phyloP scores from a whole-genome alignment of 2,113 vertebrate species.

The Tonatia bakeri region DNA sequence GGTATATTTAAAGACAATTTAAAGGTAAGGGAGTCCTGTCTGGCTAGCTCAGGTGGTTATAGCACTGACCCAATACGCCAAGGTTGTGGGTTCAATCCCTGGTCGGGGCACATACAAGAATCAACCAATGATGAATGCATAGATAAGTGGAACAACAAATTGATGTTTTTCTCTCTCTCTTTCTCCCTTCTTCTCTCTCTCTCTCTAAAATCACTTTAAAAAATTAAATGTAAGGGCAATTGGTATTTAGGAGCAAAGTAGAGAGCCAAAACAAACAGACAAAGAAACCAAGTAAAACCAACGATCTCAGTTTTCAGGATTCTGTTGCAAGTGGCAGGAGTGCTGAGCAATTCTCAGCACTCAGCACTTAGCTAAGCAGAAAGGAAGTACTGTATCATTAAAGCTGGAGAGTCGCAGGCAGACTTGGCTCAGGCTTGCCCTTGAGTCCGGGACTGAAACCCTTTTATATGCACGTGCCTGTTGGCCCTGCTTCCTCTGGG shows the following conservation, averaged over 20 bases:
- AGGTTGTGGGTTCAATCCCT: no score
- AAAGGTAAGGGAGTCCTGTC: background rate
- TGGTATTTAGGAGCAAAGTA: background rate
- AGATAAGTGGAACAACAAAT: no score
- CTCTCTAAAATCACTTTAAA: no score
- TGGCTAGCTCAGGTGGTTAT: no score
- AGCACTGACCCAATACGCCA: no score
- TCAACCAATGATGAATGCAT: no score
- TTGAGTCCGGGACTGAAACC: background rate
- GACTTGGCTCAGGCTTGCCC: background rate
- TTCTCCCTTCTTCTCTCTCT: no score
- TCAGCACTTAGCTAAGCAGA: background rate
- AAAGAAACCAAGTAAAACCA: background rate
- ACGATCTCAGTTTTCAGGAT: background rate
- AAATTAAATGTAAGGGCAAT: background rate
- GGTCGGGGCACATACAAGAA: no score
- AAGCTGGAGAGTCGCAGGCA: background rate
- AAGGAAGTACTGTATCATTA: background rate
- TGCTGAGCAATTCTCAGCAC: background rate
- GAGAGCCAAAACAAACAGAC: background rate
- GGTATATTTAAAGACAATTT: background rate
- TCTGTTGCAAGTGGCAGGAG: background rate
- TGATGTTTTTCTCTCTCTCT: no score
- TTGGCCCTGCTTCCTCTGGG: background rate
- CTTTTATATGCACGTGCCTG: background rate